These are phyloP conservation scores for Catalaphyllia jardinei DNA, from an alignment of 64 coral and sea anemone genomes.

Conservation along the genomic window DNA sequence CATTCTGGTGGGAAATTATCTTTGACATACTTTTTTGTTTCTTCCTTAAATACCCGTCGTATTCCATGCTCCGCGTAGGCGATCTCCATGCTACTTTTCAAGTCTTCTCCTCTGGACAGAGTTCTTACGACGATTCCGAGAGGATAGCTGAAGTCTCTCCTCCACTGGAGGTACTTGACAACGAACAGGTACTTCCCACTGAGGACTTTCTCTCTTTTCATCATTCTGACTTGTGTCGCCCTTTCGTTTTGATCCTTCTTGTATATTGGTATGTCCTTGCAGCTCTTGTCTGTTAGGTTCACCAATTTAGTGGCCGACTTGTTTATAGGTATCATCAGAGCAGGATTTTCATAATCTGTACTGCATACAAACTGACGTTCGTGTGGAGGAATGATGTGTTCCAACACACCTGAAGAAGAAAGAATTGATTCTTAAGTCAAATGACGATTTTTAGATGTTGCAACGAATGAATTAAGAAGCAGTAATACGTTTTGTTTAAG, in stretches of 20 bases:
- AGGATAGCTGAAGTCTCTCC: constrained; percentile 39
- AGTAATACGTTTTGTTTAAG: too few relatives aligned
- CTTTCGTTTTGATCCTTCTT: constrained; percentile 10
- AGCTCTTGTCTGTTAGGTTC: constrained; percentile 61
- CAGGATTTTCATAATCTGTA: constrained; percentile 44
- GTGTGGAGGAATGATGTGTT: constrained; percentile 71
- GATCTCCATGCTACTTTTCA: constrained; percentile 59
- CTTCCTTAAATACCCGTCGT: constrained; percentile 40
- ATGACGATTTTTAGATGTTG: too few relatives aligned
- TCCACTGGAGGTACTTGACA: constrained; percentile 73
- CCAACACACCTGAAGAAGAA: constrained; percentile 66
- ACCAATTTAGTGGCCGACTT: constrained; percentile 75
- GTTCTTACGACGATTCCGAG: constrained; percentile 58
- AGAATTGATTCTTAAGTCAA: background rate
- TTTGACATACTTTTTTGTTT: constrained; percentile 14
- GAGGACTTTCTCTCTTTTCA: constrained; percentile 54
- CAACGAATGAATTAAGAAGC: too few relatives aligned
- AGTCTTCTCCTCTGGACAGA: constrained; percentile 34
- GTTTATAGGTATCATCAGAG: constrained; percentile 88
- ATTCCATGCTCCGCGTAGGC: constrained; percentile 65
- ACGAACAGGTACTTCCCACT: constrained; percentile 76
- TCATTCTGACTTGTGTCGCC: background rate
- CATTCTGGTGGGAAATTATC: constrained; percentile 18
- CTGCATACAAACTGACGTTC: constrained; percentile 91
- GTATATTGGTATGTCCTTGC: constrained; percentile 55